A percentile compares a stretch with the other conserved stretches of the same genome.
phyloP scores from a whole-genome alignment of 2,113 vertebrate genomes.

The Sinosuthora webbiana region DNA sequence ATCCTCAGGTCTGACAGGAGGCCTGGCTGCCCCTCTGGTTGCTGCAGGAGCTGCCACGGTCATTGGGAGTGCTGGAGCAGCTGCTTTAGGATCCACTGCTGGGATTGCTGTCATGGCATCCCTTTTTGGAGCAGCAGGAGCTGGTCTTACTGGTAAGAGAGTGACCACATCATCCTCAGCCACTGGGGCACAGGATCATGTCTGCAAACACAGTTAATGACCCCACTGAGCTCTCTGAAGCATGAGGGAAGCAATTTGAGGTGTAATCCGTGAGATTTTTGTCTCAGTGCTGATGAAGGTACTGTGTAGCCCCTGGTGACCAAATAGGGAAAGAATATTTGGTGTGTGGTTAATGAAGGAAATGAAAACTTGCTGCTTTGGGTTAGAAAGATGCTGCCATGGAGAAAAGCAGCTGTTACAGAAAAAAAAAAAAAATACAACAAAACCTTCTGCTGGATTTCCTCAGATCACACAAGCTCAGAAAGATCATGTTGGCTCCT shows the following conservation, averaged over 20 bases:
- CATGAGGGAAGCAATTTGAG: background rate
- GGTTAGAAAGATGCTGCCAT: background rate
- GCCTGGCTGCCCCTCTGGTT: conserved; percentile 90
- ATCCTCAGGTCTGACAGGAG: conserved; percentile 89
- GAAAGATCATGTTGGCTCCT: background rate
- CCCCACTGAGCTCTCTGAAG: background rate
- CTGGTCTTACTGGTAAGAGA: conserved; percentile 87
- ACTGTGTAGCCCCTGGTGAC: background rate
- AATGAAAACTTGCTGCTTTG: background rate
- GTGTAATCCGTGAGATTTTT: background rate
- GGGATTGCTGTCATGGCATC: conserved; percentile 95
- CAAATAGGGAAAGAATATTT: background rate
- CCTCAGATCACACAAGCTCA: background rate
- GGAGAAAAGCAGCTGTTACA: background rate
- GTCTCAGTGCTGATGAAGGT: background rate
- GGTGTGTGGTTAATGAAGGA: background rate
- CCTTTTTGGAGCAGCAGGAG: conserved; percentile 92
- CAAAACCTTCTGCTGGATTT: background rate
- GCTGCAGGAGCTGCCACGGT: conserved; percentile 87
- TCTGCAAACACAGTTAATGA: background rate
- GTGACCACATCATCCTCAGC: background rate
- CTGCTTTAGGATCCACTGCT: conserved; percentile 85
- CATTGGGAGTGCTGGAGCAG: conserved; percentile 91
- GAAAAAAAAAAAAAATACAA: background rate
- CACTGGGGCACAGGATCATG: background rate